Base-by-base conservation (phyloP, 2,113 vertebrate genomes). In the Pomatostomus ruficeps region DNA sequence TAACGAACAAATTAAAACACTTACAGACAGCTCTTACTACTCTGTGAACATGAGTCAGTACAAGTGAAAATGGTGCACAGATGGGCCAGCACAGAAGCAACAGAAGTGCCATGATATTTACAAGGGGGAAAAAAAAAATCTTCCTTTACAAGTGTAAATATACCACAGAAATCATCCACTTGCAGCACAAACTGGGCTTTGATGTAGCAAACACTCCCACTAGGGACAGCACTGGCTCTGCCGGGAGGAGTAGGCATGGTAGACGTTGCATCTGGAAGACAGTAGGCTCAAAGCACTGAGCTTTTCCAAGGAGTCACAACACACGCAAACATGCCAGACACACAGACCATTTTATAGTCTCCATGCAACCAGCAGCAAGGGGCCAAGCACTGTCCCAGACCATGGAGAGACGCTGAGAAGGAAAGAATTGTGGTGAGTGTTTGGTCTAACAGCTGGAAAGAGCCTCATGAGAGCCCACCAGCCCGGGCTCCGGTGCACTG, bases 121-220 rank as follows among this genome's bases (percentile, higher is more conserved):
- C 93, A 95, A 93, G 84, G 46, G 38, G 29, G 1, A 1, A 14
- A 33, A 52, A 85, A 77, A 46, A 59, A 36, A 51, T 59, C 88
- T 93, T 96, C 61, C 43, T 48, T 95, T 90, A 91, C 88, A 95
- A 94, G 92, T 93, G 94, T 95, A 96, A 96, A 96, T 96, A 96
- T 80, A 91, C 85, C 85, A 91, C 75, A 93, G 92, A 85, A 95
- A 95, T 83, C 72, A 94, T 92, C 88, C 22, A 0, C 79, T 91
- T 1, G 0, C 85, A 88, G 89, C 88, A 90, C 78, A 86, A 94
- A 85, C 75, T 48, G 52, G 79, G 90, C 93, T 96, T 93, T 95
- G 88, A 93, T 96, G 93, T 61, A 91, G 75, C 82, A 94, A 93
- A 94, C 88, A 77, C 72, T 88, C 90, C 77, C 94, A 96, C 75